Evolutionary conservation across 2,113 vertebrate genomes (phyloP).

Genomic region (Piaya cayana): DNA sequence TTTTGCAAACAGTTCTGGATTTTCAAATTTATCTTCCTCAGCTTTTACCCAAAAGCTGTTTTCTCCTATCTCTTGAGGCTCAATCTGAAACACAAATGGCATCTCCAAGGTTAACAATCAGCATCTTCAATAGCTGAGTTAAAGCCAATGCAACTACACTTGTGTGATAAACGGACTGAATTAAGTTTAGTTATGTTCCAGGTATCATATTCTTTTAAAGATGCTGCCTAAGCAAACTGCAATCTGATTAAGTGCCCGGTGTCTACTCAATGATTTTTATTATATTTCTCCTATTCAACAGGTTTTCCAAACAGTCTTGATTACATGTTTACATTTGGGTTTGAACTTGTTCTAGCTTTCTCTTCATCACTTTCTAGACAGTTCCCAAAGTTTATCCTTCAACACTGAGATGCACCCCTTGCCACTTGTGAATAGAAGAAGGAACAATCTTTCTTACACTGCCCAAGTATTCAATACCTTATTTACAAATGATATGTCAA

Average conservation of each 20-base stretch:
- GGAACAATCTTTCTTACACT: background rate
- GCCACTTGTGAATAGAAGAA: background rate
- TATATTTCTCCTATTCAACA: background rate
- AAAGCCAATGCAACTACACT: background rate
- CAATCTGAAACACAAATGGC: constrained; percentile 85
- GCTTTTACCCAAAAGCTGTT: constrained; percentile 98
- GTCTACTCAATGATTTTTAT: background rate
- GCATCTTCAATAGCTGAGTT: background rate
- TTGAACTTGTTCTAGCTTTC: background rate
- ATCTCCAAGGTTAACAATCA: background rate
- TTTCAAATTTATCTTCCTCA: constrained; percentile 94
- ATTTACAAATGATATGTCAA: background rate
- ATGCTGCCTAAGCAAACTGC: background rate
- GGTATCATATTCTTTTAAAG: too few species aligned
- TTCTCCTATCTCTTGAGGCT: constrained; percentile 93
- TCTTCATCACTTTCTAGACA: background rate
- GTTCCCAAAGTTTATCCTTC: background rate
- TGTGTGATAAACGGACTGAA: fast-evolving
- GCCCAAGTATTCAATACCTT: background rate
- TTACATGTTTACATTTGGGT: background rate
- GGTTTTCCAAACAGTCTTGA: background rate
- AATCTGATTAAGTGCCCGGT: background rate
- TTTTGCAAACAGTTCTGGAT: constrained; percentile 90
- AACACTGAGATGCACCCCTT: background rate
- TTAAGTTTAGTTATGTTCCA: fast-evolving